Evolutionary conservation across 2,113 vertebrate species (phyloP), one percentile per base, ranked within the genome.

Genomic region (Chrysemys picta): DNA sequence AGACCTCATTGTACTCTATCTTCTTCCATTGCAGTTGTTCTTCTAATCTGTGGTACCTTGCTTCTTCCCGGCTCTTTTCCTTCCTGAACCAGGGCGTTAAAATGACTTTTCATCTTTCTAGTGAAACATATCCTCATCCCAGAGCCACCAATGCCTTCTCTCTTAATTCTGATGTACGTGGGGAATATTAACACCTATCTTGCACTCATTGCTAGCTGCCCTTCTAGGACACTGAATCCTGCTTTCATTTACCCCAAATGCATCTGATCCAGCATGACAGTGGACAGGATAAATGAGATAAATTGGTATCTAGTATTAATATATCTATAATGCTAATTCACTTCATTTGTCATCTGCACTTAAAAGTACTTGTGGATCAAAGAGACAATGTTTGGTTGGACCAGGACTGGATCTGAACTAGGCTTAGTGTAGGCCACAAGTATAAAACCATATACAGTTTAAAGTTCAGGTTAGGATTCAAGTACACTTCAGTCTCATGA

Each of bases 401-500:
- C 85, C 13, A 42, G 38, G 6, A 50, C 49, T 57, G 82, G 27
- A 5, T 69, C 22, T 57, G 82, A 69, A 57, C 35, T 45, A 35
- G 35, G 9, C 6, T 79, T 50, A 16, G 49, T 8, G 16, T 78
- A 78, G 14, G 6, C 76, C 21, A 19, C 5, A 0, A 10, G 35
- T 35, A 35, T 78, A 54, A 31, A 78, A 35, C 82, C 4, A 1
- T 35, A 25, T 82, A 49, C 27, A 35, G 47, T 14, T 88, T n/a
- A 69, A 86, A 19, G 24, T 45, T 69, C 79, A 50, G 7, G 9
- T 29, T 35, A 0, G n/a, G n/a, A 4, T 45, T 79, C 72, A 35
- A 45, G 11, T 80, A 80, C n/a, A 0, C 0, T 19, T 53, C 42
- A 6, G 12, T 52, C 49, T 56, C 82, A 27, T 69, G 56, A 19